Evolutionary conservation across 2,888 invertebrate species (phyloP), one percentile per base, ranked within the genome.

Genomic region (Glyphotaelius pellucidus): DNA sequence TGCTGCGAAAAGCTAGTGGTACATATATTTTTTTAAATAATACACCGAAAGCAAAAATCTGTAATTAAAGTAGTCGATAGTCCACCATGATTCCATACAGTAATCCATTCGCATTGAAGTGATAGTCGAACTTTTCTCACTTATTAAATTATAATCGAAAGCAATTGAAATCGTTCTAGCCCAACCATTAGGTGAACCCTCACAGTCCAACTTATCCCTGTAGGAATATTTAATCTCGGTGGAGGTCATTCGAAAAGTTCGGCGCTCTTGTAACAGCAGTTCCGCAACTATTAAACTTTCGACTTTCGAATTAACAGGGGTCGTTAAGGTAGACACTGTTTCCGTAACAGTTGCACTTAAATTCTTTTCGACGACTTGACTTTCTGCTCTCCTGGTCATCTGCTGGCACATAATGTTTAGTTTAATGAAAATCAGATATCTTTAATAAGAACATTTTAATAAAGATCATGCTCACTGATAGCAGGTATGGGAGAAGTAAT

Each of bases 221-320:
- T 67, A 35, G 52, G 52, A 32, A 31, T 88, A 88, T 67, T 88
- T 67, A 52, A 88, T 88, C 88, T 67, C 52, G n/a, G 31, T 5
- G 67, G 88, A 67, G 88, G 88, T 88, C 88, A 67, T 88, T 88
- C 32, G 31, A 67, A 79, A 88, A 88, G 88, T 88, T 88, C 31
- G 52, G 31, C 88, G 88, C 88, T 88, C 52, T 31, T 31, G 88
- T 88, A 88, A 90, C 90, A 35, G 67, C 83, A 79, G 90, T 84
- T 85, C 31, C 9, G 32, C 67, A 90, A 90, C 90, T 90, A 85
- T 90, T 90, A 67, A 90, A 85, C 90, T 90, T 90, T 90, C 42
- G 90, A 85, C 90, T 90, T 90, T 90, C 38, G 83, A 90, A 90
- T 90, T 90, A 90, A 90, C 90, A 80, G 84, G 84, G 85, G 85